Percentiles rank a stretch among this genome's conserved stretches.
Evolutionary conservation across 2,113 vertebrate genomes (phyloP).

Genomic region (Megaceryle maxima): DNA sequence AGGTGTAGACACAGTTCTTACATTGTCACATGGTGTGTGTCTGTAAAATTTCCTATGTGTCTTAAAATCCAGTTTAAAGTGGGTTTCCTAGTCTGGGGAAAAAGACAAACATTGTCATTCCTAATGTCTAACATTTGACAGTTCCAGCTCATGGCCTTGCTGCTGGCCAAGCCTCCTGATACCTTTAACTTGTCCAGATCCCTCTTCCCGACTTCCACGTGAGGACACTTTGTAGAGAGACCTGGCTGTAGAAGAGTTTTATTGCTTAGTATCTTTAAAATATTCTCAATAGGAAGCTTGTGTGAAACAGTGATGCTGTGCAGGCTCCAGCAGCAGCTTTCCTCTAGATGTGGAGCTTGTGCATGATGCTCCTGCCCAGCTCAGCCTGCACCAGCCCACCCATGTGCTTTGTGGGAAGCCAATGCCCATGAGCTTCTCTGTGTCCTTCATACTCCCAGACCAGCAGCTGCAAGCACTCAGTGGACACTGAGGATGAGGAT

Average conservation of each 20-base stretch:
- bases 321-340: fast-evolving
- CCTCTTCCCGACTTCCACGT: background rate
- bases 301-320: fast-evolving
- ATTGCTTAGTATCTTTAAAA: too few species aligned
- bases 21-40: background rate
- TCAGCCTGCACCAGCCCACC: background rate
- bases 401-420: fast-evolving
- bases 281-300: fast-evolving
- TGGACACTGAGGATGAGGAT: too few species aligned
- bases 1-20: background rate
- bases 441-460: too few species aligned
- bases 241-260: too few species aligned
- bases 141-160: too few species aligned
- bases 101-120: background rate
- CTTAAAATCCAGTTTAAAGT: background rate
- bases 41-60: background rate
- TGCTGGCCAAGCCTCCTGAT: background rate
- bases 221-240: too few species aligned
- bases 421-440: fast-evolving
- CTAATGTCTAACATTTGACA: background rate
- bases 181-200: background rate
- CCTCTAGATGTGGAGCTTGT: fast-evolving
- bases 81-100: background rate
- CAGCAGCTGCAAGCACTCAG: background rate
- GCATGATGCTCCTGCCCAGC: fast-evolving